Base-by-base conservation (phyloP, 1,140 invertebrate species). In the Drosophila yakuba region DNA sequence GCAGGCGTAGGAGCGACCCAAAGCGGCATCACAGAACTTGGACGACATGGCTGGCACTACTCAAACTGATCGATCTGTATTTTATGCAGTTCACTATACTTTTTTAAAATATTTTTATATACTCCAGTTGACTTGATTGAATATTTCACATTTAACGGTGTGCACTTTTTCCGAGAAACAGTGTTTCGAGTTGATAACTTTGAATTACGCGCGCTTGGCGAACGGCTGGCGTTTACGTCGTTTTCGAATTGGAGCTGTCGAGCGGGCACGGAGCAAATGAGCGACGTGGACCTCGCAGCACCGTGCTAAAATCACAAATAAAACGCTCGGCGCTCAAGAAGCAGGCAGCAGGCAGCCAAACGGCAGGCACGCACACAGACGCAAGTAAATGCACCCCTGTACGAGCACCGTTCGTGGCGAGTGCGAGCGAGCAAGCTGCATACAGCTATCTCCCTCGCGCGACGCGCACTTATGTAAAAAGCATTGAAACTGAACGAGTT, bases 241-340 rank as follows among this genome's bases (percentile, higher is more conserved):
- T 82, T 84, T 66, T 88, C 76, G 83, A 79, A 82, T 85, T 74
- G 74, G 55, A 71, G 44, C 67, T 66, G 76, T 54, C 60, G 63
- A 64, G 74, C 78, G 73, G 71, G 67, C 44, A 78, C 84, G 75
- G 77, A 66, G 62, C 74, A 66, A 74, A 52, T 72, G 78, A 69
- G 77, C 83, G 83, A 74, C 89, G 81, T 83, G 89, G 74, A 89
- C 89, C 74, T 91, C 67, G 75, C 78, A 71, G 73, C 74, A 79
- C 79, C 89, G 86, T 91, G 80, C 79, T 89, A 82, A 89, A 91
- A 91, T 91, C 89, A 91, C 78, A 89, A 91, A 91, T 91, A 91
- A 91, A 80, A 81, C 88, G 83, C 67, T 75, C 72, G 86, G 76
- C 69, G 80, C 73, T 77, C 80, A 88, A 89, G 84, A 88, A 88